Evolutionary conservation across 2,797 vertebrate genomes (phyloP).

Genomic region (Chaetodon trifasciatus): DNA sequence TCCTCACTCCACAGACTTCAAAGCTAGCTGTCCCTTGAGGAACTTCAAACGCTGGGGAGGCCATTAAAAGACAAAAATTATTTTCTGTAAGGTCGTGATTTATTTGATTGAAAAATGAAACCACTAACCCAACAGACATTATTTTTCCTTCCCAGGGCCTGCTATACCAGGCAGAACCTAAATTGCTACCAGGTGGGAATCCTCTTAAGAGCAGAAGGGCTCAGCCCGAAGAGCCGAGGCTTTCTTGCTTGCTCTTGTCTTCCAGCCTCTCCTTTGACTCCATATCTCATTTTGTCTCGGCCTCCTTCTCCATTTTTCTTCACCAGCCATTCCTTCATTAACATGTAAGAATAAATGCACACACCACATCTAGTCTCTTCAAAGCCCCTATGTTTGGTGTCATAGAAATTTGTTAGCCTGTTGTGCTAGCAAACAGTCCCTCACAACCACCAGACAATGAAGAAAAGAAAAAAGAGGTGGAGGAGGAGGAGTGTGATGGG

Average conservation of each 20-base stretch:
- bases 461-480: slow-evolving; percentile 58
- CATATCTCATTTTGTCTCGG: slow-evolving; percentile 30
- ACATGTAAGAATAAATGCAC: slow-evolving; percentile 6
- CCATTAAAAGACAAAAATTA: slow-evolving; percentile 85
- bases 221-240: slow-evolving; percentile 42
- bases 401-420: slow-evolving; percentile 17
- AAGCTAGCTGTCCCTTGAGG: slow-evolving; percentile 76
- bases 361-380: slow-evolving; percentile 2
- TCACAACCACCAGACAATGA: slow-evolving; percentile 48
- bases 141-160: slow-evolving; percentile 77
- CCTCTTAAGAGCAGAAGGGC: slow-evolving; percentile 63
- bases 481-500: slow-evolving; percentile 18
- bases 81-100: slow-evolving; percentile 86
- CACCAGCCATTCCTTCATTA: slow-evolving; percentile 21
- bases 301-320: slow-evolving; percentile 11
- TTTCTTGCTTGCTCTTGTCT: slow-evolving; percentile 58
- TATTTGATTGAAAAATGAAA: slow-evolving; percentile 89
- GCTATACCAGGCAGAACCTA: slow-evolving; percentile 75
- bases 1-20: slow-evolving; percentile 76
- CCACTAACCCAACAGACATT: slow-evolving; percentile 82
- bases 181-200: slow-evolving; percentile 85
- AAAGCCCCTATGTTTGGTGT: slow-evolving; percentile 15
- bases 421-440: slow-evolving; percentile 27
- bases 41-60: slow-evolving; percentile 84
- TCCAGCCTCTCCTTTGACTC: slow-evolving; percentile 35